Conservation (phyloP, 2,113 vertebrate genomes). For the Craseonycteris thonglongyai region DNA sequence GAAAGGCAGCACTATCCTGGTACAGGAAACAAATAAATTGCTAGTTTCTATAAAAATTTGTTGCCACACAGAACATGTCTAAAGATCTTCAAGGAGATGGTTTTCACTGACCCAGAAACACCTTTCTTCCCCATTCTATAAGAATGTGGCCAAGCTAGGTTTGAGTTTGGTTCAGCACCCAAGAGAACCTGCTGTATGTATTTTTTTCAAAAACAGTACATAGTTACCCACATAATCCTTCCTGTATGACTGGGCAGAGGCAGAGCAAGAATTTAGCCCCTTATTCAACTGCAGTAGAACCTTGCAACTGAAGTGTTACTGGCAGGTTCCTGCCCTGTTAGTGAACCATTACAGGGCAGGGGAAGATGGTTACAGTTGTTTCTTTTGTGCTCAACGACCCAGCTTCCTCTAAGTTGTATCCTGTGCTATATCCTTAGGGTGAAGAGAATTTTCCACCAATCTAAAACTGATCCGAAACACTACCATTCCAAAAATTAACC, state of each 20-base stretch:
- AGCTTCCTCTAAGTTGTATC: background rate
- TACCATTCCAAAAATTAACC: background rate
- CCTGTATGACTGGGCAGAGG: background rate
- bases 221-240: background rate
- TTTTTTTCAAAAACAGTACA: background rate
- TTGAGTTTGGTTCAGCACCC: background rate
- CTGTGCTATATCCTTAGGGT: background rate
- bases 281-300: background rate
- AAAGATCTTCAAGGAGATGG: background rate
- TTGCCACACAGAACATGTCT: background rate
- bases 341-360: accelerated
- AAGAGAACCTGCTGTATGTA: background rate
- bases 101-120: background rate
- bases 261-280: background rate
- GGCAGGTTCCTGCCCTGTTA: background rate
- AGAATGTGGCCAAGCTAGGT: background rate
- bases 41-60: background rate
- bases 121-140: background rate
- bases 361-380: background rate
- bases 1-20: background rate
- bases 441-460: background rate
- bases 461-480: background rate
- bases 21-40: background rate
- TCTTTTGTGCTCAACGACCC: background rate
- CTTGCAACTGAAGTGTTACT: background rate